These are phyloP conservation scores for Galago senegalensis DNA, from an alignment of 2,797 vertebrate species.

Conservation along the genomic window DNA sequence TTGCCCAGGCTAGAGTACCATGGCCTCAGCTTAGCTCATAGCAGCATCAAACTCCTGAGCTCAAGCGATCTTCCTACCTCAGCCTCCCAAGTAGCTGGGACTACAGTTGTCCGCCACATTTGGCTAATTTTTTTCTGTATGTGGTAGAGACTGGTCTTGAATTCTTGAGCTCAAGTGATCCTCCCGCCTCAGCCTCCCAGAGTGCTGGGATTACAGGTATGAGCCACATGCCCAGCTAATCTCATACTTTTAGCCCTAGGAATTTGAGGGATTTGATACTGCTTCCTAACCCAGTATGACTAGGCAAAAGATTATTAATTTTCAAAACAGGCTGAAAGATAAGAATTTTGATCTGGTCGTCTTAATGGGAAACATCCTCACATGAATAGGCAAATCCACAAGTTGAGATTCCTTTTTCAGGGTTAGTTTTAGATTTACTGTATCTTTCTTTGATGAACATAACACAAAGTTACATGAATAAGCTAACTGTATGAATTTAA, in stretches of 20 bases:
- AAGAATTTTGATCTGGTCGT: conserved; percentile 22
- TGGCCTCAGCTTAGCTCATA: no score
- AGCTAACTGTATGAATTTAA: neutral
- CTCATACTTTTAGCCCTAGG: neutral
- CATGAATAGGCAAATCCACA: neutral
- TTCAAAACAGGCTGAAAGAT: conserved; percentile 6
- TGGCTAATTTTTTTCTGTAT: no score
- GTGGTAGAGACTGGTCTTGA: no score
- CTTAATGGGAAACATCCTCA: conserved; percentile 16
- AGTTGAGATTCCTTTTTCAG: neutral
- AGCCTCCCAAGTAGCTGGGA: no score
- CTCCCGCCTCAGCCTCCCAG: no score
- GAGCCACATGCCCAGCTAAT: no score
- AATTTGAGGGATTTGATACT: conserved; percentile 6
- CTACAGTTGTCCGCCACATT: no score
- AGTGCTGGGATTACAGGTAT: no score
- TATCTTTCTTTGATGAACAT: conserved; percentile 1
- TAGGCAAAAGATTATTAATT: neutral
- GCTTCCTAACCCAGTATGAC: neutral
- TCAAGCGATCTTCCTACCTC: no score
- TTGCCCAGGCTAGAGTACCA: no score
- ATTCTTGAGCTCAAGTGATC: no score
- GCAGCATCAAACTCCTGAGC: no score
- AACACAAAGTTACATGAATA: neutral
- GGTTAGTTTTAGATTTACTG: conserved; percentile 41